These are phyloP conservation scores for Sipha maydis DNA, from an alignment of 2,888 invertebrate genomes.

Conservation along the genomic window DNA sequence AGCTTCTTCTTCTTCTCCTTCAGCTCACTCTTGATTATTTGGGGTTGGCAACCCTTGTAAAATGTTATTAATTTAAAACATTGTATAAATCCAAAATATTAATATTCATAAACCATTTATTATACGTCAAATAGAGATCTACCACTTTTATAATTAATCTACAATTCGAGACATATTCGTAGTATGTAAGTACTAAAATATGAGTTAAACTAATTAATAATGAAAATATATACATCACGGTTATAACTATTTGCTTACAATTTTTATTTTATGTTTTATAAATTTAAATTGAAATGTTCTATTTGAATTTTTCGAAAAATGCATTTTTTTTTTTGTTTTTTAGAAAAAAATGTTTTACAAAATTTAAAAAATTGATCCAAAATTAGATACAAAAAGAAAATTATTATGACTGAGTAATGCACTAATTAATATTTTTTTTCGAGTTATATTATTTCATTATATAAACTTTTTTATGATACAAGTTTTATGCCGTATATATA, in stretches of 20 bases:
- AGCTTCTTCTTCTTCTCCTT: too few species aligned
- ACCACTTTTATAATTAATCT: background rate
- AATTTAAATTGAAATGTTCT: background rate
- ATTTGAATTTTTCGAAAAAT: background rate
- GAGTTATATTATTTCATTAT: background rate
- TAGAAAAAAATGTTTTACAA: background rate
- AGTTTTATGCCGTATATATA: background rate
- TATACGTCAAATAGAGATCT: background rate
- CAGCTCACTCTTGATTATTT: too few species aligned
- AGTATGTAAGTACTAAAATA: background rate
- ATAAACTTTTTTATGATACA: background rate
- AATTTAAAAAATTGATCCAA: background rate
- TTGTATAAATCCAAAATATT: background rate
- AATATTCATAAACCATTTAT: conserved; percentile 24
- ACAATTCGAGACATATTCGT: background rate
- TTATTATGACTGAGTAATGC: background rate
- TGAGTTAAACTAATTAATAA: background rate
- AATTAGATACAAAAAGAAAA: background rate
- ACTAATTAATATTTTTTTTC: background rate
- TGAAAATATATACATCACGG: background rate
- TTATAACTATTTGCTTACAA: background rate
- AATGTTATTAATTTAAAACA: background rate
- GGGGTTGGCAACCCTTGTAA: too few species aligned
- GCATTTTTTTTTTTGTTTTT: too few species aligned
- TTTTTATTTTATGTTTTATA: background rate